Evolutionary conservation across 1,140 invertebrate species (phyloP).

Genomic region (Heterodera schachtii): DNA sequence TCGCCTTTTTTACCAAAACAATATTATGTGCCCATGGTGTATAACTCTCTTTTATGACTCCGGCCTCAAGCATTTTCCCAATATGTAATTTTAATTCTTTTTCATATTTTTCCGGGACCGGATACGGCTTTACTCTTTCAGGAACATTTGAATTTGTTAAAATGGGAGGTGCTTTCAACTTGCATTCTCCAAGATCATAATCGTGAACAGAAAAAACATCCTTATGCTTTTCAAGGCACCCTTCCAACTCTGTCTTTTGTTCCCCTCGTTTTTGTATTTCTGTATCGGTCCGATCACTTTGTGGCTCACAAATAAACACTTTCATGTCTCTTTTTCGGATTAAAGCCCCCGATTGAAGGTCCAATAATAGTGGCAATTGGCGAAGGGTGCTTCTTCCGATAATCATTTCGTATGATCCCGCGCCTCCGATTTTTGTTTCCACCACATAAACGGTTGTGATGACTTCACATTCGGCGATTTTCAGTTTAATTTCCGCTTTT

Average conservation of each 20-base stretch:
- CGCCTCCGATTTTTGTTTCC: neutral
- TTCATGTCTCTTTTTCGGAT: too few relatives aligned
- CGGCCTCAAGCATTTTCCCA: neutral
- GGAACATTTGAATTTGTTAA: neutral
- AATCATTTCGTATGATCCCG: neutral
- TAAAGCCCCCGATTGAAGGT: neutral
- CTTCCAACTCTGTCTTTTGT: neutral
- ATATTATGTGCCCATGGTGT: slow-evolving; percentile 3
- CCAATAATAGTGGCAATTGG: slow-evolving; percentile 5
- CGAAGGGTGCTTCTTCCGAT: slow-evolving; percentile 2
- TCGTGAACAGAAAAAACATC: neutral
- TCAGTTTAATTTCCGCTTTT: neutral
- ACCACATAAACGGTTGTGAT: neutral
- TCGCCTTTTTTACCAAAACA: neutral
- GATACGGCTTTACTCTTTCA: neutral
- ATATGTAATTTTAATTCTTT: slow-evolving; percentile 7
- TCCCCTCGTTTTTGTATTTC: too few relatives aligned
- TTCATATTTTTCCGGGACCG: slow-evolving; percentile 6
- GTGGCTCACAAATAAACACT: too few relatives aligned
- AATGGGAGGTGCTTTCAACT: neutral
- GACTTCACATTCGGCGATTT: neutral
- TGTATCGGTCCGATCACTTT: too few relatives aligned
- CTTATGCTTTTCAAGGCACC: neutral
- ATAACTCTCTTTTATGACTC: too few relatives aligned
- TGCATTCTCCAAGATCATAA: slow-evolving; percentile 13